phyloP scores from a whole-genome alignment of 2,888 invertebrate species.

The Ctena decussata region DNA sequence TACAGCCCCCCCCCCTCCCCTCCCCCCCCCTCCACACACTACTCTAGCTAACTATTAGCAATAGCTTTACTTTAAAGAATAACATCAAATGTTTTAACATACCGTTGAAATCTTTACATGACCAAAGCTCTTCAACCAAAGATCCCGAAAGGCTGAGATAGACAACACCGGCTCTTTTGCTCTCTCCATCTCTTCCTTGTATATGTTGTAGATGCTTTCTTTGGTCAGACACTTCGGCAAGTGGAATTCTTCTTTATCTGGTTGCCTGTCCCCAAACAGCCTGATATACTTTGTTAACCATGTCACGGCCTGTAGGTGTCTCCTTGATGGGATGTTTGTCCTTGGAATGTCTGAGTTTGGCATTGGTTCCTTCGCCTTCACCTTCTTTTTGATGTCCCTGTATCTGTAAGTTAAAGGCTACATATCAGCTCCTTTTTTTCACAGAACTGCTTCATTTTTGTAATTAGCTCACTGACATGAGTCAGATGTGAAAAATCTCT shows the following conservation, averaged over 20 bases:
- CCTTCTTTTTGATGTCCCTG: neutral
- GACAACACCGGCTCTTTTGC: neutral
- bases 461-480: neutral
- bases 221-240: neutral
- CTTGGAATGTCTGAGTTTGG: neutral
- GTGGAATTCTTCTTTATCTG: neutral
- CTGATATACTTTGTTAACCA: neutral
- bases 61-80: too few relatives aligned
- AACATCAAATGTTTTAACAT: too few relatives aligned
- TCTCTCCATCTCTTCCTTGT: neutral
- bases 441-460: neutral
- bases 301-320: neutral
- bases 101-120: neutral
- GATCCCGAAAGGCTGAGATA: neutral
- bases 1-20: too few relatives aligned
- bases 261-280: neutral
- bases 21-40: too few relatives aligned
- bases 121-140: neutral
- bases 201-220: neutral
- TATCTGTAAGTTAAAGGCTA: neutral
- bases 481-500: neutral
- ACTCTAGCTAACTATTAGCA: too few relatives aligned
- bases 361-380: neutral
- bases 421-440: neutral
- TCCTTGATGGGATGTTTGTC: neutral